A percentile compares a stretch with the other conserved stretches of the same genome.
phyloP scores from a whole-genome alignment of 2,888 invertebrate genomes.

The Chloroclystis v-ata region DNA sequence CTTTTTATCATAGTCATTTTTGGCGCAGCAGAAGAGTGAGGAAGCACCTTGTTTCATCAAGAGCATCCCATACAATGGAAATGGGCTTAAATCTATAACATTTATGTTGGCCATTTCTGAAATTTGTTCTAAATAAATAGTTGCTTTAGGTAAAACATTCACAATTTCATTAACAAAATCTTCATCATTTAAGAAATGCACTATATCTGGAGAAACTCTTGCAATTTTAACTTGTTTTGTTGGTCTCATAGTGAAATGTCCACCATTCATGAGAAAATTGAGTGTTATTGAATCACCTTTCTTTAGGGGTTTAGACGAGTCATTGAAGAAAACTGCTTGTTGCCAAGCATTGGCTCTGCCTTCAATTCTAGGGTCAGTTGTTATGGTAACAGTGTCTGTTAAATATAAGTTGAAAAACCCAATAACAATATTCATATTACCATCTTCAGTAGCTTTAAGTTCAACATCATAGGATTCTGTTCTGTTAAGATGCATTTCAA shows the following conservation, averaged over 20 bases:
- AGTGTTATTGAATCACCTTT: constrained; percentile 48
- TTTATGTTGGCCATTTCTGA: constrained; percentile 46
- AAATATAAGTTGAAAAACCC: constrained; percentile 87
- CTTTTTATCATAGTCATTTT: constrained; percentile 50
- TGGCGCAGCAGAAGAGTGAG: constrained; percentile 64
- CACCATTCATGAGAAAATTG: constrained; percentile 54
- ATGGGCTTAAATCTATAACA: constrained; percentile 79
- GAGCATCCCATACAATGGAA: constrained; percentile 80
- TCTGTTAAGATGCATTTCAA: constrained; percentile 56
- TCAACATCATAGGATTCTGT: constrained; percentile 54
- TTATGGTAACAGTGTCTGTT: constrained; percentile 78
- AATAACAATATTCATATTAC: constrained; percentile 80
- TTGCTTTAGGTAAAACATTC: constrained; percentile 52
- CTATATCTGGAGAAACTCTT: constrained; percentile 49
- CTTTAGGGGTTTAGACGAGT: constrained; percentile 51
- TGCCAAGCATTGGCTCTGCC: constrained; percentile 83
- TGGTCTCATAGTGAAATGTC: constrained; percentile 54
- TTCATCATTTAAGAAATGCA: constrained; percentile 72
- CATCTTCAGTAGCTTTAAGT: constrained; percentile 59
- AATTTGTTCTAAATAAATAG: constrained; percentile 59
- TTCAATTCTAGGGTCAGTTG: constrained; percentile 77
- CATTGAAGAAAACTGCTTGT: constrained; percentile 83
- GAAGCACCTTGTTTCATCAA: constrained; percentile 72
- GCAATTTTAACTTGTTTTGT: constrained; percentile 37
- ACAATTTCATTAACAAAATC: constrained; percentile 61